These are phyloP conservation scores for Stegastes partitus DNA, from an alignment of 2,113 vertebrate genomes.

Conservation along the genomic window DNA sequence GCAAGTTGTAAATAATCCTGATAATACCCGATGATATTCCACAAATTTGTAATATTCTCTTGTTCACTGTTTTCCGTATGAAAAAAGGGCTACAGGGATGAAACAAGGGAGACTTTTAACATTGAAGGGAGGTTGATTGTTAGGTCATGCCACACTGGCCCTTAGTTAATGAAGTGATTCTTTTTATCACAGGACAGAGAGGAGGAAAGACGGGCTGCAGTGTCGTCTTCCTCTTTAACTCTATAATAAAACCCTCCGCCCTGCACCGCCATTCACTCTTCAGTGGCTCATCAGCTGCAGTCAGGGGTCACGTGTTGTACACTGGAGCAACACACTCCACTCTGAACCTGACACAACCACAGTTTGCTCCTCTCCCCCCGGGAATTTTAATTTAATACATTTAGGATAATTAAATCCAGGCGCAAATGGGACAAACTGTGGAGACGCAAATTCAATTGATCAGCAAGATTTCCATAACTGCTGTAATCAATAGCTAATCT, in stretches of 20 bases:
- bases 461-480: conserved; percentile 74
- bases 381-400: conserved; percentile 43
- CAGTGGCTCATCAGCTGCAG: conserved; percentile 60
- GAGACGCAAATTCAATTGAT: conserved; percentile 66
- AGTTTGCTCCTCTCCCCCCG: not conserved
- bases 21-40: not conserved
- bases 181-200: conserved; percentile 55
- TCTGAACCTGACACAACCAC: conserved; percentile 23
- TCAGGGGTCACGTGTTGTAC: conserved; percentile 60
- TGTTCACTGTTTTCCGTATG: not conserved
- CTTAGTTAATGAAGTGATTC: conserved; percentile 65
- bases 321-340: conserved; percentile 31
- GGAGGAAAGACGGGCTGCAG: conserved; percentile 19
- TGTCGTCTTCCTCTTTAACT: conserved; percentile 37
- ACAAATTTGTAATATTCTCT: not conserved
- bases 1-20: not conserved
- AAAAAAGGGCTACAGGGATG: not conserved
- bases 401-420: conserved; percentile 50
- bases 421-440: conserved; percentile 49
- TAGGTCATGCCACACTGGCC: conserved; percentile 50
- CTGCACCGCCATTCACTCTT: conserved; percentile 14
- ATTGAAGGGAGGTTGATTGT: conserved; percentile 41
- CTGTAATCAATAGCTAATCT: conserved; percentile 81
- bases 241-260: conserved; percentile 40
- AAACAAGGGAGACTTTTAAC: conserved; percentile 43